Conservation (phyloP, 2,797 vertebrate genomes). For the Rhinatrema bivittatum region DNA sequence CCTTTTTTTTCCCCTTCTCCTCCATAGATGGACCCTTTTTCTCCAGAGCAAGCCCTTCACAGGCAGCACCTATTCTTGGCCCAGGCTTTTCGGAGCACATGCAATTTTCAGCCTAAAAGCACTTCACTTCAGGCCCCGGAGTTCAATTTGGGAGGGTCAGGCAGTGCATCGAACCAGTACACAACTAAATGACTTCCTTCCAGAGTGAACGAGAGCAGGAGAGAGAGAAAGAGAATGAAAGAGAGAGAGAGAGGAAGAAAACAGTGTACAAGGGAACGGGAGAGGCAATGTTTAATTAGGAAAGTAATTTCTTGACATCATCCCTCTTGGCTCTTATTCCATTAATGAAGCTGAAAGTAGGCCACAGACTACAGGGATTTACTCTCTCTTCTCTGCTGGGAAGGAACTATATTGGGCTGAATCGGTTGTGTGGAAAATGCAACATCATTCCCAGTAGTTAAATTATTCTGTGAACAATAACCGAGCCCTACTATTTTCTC, state of each 20-base stretch:
- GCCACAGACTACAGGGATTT: constrained; percentile 45
- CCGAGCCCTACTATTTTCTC: constrained; percentile 18
- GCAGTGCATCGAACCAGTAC: no score
- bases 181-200: no score
- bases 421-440: constrained; percentile 46
- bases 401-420: constrained; percentile 38
- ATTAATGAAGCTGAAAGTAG: constrained; percentile 57
- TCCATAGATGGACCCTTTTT: no score
- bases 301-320: constrained; percentile 55
- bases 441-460: constrained; percentile 45
- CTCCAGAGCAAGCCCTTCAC: no score
- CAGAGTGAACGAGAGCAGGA: no score
- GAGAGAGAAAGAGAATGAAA: not conserved
- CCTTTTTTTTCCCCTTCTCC: no score
- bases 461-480: constrained; percentile 36
- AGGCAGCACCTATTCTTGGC: no score
- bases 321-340: constrained; percentile 49
- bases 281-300: constrained; percentile 54
- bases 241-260: not conserved
- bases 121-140: no score
- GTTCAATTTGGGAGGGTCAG: no score
- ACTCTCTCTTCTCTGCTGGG: constrained; percentile 31
- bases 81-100: no score
- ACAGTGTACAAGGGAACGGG: constrained; percentile 15
- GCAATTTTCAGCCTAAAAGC: no score